A percentile compares a stretch with the other conserved stretches of the same genome.
phyloP scores from a whole-genome alignment of 2,113 vertebrate species.

The Hypocryptadius cinnamomeus region DNA sequence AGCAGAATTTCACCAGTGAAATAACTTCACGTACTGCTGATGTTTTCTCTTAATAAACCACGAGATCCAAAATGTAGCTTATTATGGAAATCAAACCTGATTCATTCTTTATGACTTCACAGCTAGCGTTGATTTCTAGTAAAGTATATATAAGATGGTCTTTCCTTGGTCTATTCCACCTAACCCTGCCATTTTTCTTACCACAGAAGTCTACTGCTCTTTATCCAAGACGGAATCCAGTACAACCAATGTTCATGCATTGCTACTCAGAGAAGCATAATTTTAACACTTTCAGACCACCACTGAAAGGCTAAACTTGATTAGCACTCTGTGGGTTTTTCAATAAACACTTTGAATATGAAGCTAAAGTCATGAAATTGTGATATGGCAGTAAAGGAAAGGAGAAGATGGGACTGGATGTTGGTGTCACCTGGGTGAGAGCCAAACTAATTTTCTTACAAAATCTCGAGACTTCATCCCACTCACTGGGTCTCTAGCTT shows the following conservation, averaged over 20 bases:
- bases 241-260: not conserved
- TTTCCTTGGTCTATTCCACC: not conserved
- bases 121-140: not conserved
- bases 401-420: not conserved
- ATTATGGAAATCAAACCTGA: not conserved
- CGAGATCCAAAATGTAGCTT: not conserved
- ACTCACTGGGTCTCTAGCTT: not conserved
- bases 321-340: not conserved
- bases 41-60: not conserved
- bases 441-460: not conserved
- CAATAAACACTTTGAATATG: not conserved
- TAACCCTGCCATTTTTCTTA: not conserved
- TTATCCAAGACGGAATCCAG: not conserved
- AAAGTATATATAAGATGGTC: not conserved
- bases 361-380: not conserved
- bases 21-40: not conserved
- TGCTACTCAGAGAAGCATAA: not conserved
- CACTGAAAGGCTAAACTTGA: not conserved
- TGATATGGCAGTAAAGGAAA: not conserved
- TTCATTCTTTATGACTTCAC: not conserved
- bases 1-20: not conserved
- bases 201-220: not conserved
- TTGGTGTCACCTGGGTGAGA: not conserved
- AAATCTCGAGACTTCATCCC: not conserved
- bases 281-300: not conserved